These are phyloP conservation scores for Grammomys dolichurus DNA, from an alignment of 2,113 vertebrate species.

Conservation along the genomic window DNA sequence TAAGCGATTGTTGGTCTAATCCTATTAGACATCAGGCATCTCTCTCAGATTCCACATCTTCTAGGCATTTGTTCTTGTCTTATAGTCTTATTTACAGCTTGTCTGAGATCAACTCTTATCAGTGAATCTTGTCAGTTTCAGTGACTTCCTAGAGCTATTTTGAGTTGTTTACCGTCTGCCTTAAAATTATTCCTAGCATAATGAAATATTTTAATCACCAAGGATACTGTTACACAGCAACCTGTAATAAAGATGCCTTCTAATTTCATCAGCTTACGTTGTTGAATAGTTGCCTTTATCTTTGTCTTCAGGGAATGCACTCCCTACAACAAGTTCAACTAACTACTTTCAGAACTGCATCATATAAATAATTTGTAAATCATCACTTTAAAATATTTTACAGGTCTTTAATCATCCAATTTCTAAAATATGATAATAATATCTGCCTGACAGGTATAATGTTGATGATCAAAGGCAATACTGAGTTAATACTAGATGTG, in stretches of 20 bases:
- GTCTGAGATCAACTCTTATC: neutral
- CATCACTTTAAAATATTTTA: neutral
- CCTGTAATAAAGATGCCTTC: too few relatives aligned
- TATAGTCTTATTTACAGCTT: neutral
- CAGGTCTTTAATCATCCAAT: neutral
- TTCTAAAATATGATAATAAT: neutral
- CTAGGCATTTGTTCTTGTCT: neutral
- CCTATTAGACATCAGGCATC: neutral
- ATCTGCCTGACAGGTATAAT: neutral
- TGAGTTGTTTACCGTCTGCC: neutral
- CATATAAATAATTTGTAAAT: neutral
- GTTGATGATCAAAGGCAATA: neutral
- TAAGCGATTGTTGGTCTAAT: neutral
- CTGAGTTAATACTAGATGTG: neutral
- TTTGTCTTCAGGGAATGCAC: neutral
- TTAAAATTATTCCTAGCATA: neutral
- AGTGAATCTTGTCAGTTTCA: neutral
- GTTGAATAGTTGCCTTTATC: neutral
- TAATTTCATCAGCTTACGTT: neutral
- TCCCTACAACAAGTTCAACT: neutral
- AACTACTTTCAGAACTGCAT: neutral
- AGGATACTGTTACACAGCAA: neutral
- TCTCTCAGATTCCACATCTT: neutral
- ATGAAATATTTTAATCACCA: neutral
- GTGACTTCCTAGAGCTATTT: neutral